Conservation (phyloP, 2,797 vertebrate species). For the Fratercula arctica region DNA sequence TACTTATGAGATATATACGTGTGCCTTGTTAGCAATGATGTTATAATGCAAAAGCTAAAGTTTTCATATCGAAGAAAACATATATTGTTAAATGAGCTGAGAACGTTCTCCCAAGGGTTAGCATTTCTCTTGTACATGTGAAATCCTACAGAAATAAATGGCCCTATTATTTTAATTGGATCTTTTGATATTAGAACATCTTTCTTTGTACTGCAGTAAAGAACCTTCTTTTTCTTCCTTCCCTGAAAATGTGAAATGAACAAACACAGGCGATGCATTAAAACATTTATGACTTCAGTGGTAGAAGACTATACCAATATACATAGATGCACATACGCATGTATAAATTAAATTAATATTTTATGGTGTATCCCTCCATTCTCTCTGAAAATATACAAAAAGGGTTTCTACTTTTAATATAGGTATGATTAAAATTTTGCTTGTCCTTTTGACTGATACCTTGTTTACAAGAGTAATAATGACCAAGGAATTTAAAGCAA, state of each 20-base stretch:
- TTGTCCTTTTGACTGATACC: neutral
- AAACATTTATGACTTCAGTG: slow-evolving; percentile 49
- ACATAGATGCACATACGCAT: neutral
- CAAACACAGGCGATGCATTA: neutral
- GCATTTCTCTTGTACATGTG: slow-evolving; percentile 56
- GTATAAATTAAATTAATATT: slow-evolving; percentile 29
- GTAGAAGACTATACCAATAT: neutral
- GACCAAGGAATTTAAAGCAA: neutral
- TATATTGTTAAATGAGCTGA: slow-evolving; percentile 68
- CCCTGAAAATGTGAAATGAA: slow-evolving; percentile 54
- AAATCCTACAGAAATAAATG: slow-evolving; percentile 70
- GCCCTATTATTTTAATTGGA: slow-evolving; percentile 73
- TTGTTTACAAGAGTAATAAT: neutral
- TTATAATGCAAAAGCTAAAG: slow-evolving; percentile 65
- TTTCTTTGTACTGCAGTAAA: slow-evolving; percentile 52
- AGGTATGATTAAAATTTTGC: neutral
- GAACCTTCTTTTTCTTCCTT: slow-evolving; percentile 38
- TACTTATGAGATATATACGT: slow-evolving; percentile 43
- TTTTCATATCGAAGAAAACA: slow-evolving; percentile 44
- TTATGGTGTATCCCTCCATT: neutral
- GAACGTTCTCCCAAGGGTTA: slow-evolving; percentile 69
- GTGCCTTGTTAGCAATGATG: slow-evolving; percentile 64
- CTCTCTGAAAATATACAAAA: neutral
- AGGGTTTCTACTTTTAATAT: neutral
- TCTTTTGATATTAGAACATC: slow-evolving; percentile 69